Evolutionary conservation across 2,888 invertebrate species (phyloP).

Genomic region (Xestia ashworthii): DNA sequence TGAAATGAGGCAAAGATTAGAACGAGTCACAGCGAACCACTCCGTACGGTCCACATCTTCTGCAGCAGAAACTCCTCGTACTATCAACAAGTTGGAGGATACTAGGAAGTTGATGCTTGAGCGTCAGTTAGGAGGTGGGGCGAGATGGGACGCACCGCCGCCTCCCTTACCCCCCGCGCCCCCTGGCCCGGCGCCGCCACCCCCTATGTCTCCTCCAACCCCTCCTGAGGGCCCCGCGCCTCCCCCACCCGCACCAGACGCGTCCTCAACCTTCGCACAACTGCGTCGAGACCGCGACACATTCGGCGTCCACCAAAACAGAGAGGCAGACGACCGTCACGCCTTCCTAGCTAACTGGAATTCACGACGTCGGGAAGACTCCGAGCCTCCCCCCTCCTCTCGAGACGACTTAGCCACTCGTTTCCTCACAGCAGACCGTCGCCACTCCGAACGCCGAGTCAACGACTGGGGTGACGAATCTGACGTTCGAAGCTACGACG

Average conservation of each 20-base stretch:
- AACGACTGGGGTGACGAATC: slow-evolving; percentile 88
- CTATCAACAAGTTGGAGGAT: slow-evolving; percentile 95
- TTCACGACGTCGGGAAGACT: slow-evolving; percentile 84
- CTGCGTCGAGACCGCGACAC: slow-evolving; percentile 93
- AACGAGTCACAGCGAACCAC: slow-evolving; percentile 97
- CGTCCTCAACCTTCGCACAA: slow-evolving; percentile 91
- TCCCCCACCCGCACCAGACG: slow-evolving; percentile 89
- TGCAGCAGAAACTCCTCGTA: slow-evolving; percentile 93
- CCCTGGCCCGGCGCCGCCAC: slow-evolving; percentile 91
- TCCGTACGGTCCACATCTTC: slow-evolving; percentile 95
- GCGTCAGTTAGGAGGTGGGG: slow-evolving; percentile 94
- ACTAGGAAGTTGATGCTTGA: slow-evolving; percentile 96
- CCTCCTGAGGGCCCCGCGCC: slow-evolving; percentile 92
- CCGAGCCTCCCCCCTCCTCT: slow-evolving; percentile 74
- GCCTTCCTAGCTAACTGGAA: slow-evolving; percentile 89
- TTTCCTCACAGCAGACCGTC: slow-evolving; percentile 84
- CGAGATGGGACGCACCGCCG: slow-evolving; percentile 92
- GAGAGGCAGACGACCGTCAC: slow-evolving; percentile 90
- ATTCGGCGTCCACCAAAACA: slow-evolving; percentile 93
- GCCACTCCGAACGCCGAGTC: slow-evolving; percentile 75
- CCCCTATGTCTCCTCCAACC: slow-evolving; percentile 91
- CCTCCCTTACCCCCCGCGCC: slow-evolving; percentile 93
- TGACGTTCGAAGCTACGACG: slow-evolving; percentile 80
- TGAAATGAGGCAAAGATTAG: slow-evolving; percentile 97
- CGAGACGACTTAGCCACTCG: slow-evolving; percentile 85